Base-by-base conservation (phyloP, 2,113 vertebrate species). In the Leptobrachium ailaonicum region DNA sequence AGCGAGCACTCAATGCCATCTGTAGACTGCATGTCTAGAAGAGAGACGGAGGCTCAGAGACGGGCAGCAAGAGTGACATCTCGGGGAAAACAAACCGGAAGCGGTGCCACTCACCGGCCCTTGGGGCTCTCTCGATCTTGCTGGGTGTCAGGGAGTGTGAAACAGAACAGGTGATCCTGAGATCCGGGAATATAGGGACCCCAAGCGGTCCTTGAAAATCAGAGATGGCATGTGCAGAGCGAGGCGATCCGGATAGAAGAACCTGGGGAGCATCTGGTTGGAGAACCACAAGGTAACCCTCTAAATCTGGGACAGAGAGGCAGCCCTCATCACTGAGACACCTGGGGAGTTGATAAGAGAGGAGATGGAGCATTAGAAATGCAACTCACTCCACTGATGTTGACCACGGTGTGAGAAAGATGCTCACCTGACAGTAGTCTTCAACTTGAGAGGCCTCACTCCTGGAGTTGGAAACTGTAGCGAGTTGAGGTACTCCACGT, bases 241-340 rank as follows among this genome's bases (percentile, higher is more conserved):
- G 96, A 7, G 95, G 90, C 2, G 90, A 95, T 43, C 98, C 97
- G 1, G 93, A 96, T 64, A 99, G 87, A 10, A 95, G 93, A 87
- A 99, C 98, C 89, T 98, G 98, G 14, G 98, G 98, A 14, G 96
- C 98, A 1, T 99, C 97, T 0, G 97, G 97, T 89, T 98, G 97
- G 7, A 99, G 95, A 43, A 99, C 98, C 84, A 98, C 96, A 85
- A 99, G 94, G 2, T 98, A 99, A 60, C 96, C 98, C 83, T 98
- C 97, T 79, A 98, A 92, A 81, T 95, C 95, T 1, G 95, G 95
- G 76, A 99, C 95, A 66, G 97, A 95, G 81, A 98, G 92, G 54
- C 98, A 99, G 83, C 96, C 96, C 85, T 99, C 98, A 85, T 99
- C 98, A 4, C 94, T 98, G 92, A 97, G 98, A 87, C 98, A 99